These are phyloP conservation scores for Cremastinae sp. DNA, from an alignment of 2,888 invertebrate species.

Conservation along the genomic window DNA sequence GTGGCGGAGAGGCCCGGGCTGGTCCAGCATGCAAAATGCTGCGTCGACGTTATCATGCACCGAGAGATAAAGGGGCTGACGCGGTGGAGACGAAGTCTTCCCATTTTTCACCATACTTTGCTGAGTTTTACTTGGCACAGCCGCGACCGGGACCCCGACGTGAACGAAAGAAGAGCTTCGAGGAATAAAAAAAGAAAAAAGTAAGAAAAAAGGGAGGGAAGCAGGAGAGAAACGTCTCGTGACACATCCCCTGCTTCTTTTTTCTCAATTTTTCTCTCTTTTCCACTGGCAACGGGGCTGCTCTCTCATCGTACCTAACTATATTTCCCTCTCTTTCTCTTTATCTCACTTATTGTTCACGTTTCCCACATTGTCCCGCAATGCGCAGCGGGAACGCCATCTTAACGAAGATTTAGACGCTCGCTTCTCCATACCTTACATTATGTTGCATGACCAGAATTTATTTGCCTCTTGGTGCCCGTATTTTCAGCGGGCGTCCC, in stretches of 20 bases:
- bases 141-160: slow-evolving; percentile 44
- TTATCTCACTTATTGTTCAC: slow-evolving; percentile 63
- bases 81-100: slow-evolving; percentile 74
- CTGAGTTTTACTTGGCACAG: slow-evolving; percentile 77
- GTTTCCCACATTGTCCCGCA: slow-evolving; percentile 65
- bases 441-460: slow-evolving; percentile 76
- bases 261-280: slow-evolving; percentile 25
- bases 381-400: slow-evolving; percentile 64
- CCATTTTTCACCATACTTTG: slow-evolving; percentile 76
- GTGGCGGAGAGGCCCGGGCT: slow-evolving; percentile 66
- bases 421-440: slow-evolving; percentile 69
- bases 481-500: slow-evolving; percentile 55
- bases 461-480: slow-evolving; percentile 69
- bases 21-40: slow-evolving; percentile 78
- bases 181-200: slow-evolving; percentile 9
- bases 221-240: slow-evolving; percentile 55
- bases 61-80: slow-evolving; percentile 77
- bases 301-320: slow-evolving; percentile 19
- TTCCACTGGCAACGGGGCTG: slow-evolving; percentile 51
- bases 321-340: slow-evolving; percentile 20
- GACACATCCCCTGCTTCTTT: slow-evolving; percentile 48
- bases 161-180: not conserved
- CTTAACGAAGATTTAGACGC: slow-evolving; percentile 75
- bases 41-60: slow-evolving; percentile 78
- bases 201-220: slow-evolving; percentile 36